Conservation (phyloP, 2,797 vertebrate genomes). For the Rhabdomys pumilio region DNA sequence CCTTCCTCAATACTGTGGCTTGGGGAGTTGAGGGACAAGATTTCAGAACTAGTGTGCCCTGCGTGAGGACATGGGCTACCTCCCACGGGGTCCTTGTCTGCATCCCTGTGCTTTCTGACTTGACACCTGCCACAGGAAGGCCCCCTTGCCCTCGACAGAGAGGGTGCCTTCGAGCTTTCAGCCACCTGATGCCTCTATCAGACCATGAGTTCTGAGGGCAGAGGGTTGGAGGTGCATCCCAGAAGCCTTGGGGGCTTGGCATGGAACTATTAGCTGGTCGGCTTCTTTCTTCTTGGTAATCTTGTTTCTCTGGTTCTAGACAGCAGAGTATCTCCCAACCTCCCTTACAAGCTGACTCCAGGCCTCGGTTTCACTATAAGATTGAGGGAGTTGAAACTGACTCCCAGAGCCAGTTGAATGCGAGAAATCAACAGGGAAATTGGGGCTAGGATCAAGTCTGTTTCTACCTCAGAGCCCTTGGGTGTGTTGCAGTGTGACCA, state of each 20-base stretch:
- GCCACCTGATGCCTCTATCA: not conserved
- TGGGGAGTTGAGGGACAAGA: not conserved
- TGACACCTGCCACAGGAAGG: not conserved
- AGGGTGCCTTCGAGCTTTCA: not conserved
- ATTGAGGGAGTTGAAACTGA: not conserved
- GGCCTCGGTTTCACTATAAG: not conserved
- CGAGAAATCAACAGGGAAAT: not conserved
- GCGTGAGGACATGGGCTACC: not conserved
- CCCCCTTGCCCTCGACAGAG: not conserved
- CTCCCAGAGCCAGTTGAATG: not conserved
- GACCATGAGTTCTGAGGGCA: not conserved
- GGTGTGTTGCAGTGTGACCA: conserved; percentile 1
- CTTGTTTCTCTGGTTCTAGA: conserved; percentile 20
- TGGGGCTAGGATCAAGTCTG: not conserved
- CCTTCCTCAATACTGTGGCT: not conserved
- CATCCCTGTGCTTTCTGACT: not conserved
- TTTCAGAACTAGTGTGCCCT: not conserved
- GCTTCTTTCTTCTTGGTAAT: not conserved
- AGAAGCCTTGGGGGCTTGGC: not conserved
- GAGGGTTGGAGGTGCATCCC: not conserved
- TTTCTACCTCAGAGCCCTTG: not conserved
- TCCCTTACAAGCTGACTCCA: not conserved
- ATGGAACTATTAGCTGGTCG: not conserved
- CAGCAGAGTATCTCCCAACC: not conserved
- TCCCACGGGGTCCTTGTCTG: not conserved